phyloP scores from a whole-genome alignment of 92 coral and sea anemone genomes.

The Paragorgia papillata region DNA sequence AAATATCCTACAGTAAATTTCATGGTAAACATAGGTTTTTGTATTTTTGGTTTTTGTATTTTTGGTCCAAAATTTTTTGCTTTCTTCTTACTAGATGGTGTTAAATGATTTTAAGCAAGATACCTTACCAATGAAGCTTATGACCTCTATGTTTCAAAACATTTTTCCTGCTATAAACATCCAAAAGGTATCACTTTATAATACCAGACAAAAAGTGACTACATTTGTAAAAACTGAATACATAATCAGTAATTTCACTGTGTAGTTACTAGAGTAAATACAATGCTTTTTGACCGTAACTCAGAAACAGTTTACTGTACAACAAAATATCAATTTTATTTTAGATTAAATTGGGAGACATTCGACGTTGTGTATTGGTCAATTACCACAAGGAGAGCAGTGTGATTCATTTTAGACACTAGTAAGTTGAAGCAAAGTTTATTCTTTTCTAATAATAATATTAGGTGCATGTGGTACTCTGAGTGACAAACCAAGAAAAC shows the following conservation, averaged over 20 bases:
- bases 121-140: constrained; percentile 90
- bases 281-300: too few relatives aligned
- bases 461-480: too few relatives aligned
- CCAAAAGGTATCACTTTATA: constrained; percentile 69
- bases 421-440: constrained; percentile 65
- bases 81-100: constrained; percentile 67
- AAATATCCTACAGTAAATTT: too few relatives aligned
- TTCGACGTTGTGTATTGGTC: constrained; percentile 86
- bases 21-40: too few relatives aligned
- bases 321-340: not conserved
- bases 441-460: too few relatives aligned
- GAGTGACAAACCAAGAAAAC: not conserved
- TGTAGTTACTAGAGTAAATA: too few relatives aligned
- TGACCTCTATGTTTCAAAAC: constrained; percentile 98
- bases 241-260: too few relatives aligned
- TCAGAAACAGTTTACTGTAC: too few relatives aligned
- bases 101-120: constrained; percentile 79
- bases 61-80: not conserved
- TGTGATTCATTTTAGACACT: constrained; percentile 81
- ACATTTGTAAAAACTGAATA: too few relatives aligned
- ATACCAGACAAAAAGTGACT: not conserved
- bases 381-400: constrained; percentile 74
- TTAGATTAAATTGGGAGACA: constrained; percentile 83
- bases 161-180: constrained; percentile 90
- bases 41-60: too few relatives aligned